Evolutionary conservation across 2,797 vertebrate genomes (phyloP).

Genomic region (Eulemur mongoz): DNA sequence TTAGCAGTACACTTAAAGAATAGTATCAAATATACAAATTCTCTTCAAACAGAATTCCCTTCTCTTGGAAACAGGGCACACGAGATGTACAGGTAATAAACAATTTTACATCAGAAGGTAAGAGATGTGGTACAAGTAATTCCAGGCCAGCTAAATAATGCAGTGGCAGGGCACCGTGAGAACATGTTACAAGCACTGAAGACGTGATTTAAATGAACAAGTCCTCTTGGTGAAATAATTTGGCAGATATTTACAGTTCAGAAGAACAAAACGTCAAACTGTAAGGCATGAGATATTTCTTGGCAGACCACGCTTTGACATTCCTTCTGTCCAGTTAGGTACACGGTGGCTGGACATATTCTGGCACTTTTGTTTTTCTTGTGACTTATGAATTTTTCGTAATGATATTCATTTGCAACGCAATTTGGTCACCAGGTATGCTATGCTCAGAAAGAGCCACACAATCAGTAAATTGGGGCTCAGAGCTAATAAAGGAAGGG

Average conservation of each 20-base stretch:
- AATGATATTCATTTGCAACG: conserved; percentile 94
- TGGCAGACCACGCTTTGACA: conserved; percentile 86
- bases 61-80: conserved; percentile 85
- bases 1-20: conserved; percentile 79
- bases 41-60: conserved; percentile 83
- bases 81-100: conserved; percentile 78
- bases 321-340: conserved; percentile 85
- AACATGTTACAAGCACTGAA: conserved; percentile 88
- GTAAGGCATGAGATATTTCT: conserved; percentile 89
- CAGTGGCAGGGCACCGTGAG: conserved; percentile 83
- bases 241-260: conserved; percentile 85
- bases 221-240: conserved; percentile 85
- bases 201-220: conserved; percentile 81
- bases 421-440: conserved; percentile 96
- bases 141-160: conserved; percentile 81
- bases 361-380: conserved; percentile 80
- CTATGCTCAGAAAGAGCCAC: conserved; percentile 98
- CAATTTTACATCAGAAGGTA: conserved; percentile 68
- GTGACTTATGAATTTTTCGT: conserved; percentile 72
- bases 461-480: conserved; percentile 99
- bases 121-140: conserved; percentile 83
- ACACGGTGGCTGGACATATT: conserved; percentile 82
- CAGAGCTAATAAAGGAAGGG: conserved; percentile 96
- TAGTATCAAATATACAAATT: conserved; percentile 87
- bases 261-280: conserved; percentile 86